These are phyloP conservation scores for Calliphora vicina DNA, from an alignment of 1,140 invertebrate species.

Conservation along the genomic window DNA sequence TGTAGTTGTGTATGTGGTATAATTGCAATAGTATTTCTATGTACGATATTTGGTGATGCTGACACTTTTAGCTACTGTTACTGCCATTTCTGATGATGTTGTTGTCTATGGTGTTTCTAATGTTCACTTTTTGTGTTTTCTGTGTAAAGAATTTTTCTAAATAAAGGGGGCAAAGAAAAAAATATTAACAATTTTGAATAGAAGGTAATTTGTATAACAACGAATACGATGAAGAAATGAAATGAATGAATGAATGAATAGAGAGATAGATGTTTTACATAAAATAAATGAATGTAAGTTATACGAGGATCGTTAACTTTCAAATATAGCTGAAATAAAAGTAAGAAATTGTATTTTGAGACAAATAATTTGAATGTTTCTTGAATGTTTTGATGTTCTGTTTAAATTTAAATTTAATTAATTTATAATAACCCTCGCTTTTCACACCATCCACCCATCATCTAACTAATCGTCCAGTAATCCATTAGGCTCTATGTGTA, in stretches of 20 bases:
- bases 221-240: not conserved
- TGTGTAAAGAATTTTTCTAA: not conserved
- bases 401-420: too few relatives aligned
- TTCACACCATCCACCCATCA: too few relatives aligned
- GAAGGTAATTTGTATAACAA: not conserved
- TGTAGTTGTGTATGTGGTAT: not conserved
- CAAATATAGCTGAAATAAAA: too few relatives aligned
- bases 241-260: not conserved
- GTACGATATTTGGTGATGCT: not conserved
- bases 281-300: not conserved
- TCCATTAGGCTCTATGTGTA: too few relatives aligned
- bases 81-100: not conserved
- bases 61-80: not conserved
- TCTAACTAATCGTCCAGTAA: too few relatives aligned
- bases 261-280: not conserved
- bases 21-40: not conserved
- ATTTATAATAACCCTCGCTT: too few relatives aligned
- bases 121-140: not conserved
- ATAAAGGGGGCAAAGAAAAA: not conserved
- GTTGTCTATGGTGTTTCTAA: not conserved
- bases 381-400: too few relatives aligned
- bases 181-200: constrained; percentile 2
- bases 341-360: too few relatives aligned
- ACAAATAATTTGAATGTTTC: too few relatives aligned
- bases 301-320: not conserved